A percentile compares a stretch with the other conserved stretches of the same genome.
These are phyloP conservation scores for Phoenoteleia sp. DNA, from an alignment of 2,888 invertebrate species.

Conservation along the genomic window DNA sequence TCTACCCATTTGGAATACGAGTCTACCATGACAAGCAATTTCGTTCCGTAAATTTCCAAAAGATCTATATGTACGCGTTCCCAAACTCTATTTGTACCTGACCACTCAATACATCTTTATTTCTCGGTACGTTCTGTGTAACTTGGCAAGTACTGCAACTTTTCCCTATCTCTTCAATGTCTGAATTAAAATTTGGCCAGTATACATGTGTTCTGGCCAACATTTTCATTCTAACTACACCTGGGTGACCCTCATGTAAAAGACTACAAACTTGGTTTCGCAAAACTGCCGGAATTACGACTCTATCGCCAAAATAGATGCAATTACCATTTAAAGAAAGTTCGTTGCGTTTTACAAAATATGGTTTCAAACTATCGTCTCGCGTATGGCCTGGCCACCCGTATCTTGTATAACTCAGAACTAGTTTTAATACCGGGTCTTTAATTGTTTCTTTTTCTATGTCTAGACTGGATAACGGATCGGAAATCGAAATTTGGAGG, in stretches of 20 bases:
- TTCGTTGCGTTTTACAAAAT: conserved; percentile 29
- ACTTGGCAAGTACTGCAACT: conserved; percentile 76
- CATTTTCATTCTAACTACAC: conserved; percentile 78
- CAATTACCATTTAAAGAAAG: conserved; percentile 22
- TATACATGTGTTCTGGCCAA: conserved; percentile 77
- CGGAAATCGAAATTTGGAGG: not conserved
- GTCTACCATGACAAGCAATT: conserved; percentile 44
- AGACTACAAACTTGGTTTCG: conserved; percentile 24
- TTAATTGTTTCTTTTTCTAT: conserved; percentile 32
- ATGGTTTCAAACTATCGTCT: conserved; percentile 38
- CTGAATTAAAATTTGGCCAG: conserved; percentile 77
- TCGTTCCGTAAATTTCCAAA: conserved; percentile 28
- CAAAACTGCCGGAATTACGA: conserved; percentile 47
- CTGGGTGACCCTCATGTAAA: conserved; percentile 74
- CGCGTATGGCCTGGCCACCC: conserved; percentile 44
- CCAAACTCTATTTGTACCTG: conserved; percentile 77
- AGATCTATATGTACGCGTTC: conserved; percentile 85
- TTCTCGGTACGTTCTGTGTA: conserved; percentile 74
- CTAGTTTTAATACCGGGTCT: conserved; percentile 24
- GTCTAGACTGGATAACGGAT: conserved; percentile 32
- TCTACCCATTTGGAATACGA: conserved; percentile 82
- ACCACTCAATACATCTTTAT: conserved; percentile 15
- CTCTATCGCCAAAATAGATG: conserved; percentile 42
- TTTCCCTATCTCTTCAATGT: conserved; percentile 76
- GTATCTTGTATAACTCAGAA: conserved; percentile 66